Percentiles rank a stretch among this genome's conserved stretches.
Evolutionary conservation across 2,113 vertebrate genomes (phyloP).

Genomic region (Calyptommatus sinebrachiatus): DNA sequence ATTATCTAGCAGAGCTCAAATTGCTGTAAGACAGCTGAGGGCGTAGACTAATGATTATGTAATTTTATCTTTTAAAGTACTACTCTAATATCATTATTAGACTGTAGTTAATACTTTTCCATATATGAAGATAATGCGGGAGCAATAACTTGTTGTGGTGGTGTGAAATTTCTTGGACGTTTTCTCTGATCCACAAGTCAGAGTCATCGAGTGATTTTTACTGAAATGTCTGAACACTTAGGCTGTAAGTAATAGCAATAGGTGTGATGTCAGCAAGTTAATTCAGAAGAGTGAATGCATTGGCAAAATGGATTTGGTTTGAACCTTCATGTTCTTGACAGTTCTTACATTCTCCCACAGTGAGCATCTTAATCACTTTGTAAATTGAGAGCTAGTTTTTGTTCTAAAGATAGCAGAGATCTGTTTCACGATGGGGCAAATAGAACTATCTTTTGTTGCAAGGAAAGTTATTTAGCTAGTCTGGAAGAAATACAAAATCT

Average conservation of each 20-base stretch:
- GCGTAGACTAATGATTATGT: background rate
- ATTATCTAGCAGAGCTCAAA: background rate
- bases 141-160: background rate
- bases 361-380: background rate
- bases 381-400: background rate
- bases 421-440: background rate
- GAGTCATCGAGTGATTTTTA: background rate
- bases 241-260: conserved; percentile 1
- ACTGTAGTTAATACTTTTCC: conserved; percentile 11
- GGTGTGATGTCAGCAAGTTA: background rate
- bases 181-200: background rate
- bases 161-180: background rate
- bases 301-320: conserved; percentile 3
- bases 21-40: background rate
- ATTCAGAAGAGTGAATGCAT: background rate
- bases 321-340: background rate
- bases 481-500: conserved; percentile 33
- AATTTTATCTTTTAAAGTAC: background rate
- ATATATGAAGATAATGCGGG: background rate
- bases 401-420: background rate
- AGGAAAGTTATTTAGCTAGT: conserved; percentile 19
- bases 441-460: conserved; percentile 6
- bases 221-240: background rate
- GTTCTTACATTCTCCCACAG: background rate
- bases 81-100: background rate